Evolutionary conservation across 2,888 invertebrate species (phyloP), one percentile per base, ranked within the genome.

Genomic region (Mallateleia sp.): DNA sequence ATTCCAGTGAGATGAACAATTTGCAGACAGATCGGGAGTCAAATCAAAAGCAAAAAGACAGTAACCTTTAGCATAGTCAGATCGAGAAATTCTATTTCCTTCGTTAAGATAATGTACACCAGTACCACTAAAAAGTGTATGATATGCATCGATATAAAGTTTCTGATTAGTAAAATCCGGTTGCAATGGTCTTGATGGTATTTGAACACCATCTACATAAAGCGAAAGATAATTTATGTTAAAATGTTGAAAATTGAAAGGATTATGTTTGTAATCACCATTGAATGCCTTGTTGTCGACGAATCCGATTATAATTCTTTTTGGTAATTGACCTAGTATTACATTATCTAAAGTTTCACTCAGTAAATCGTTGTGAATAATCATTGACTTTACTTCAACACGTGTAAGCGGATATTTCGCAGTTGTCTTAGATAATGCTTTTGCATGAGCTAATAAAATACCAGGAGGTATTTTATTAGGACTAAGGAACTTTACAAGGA

Each of bases 271-370:
- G n/a, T 45, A 52, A 62, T 88, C 80, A 4, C 89, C 89, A 15
- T 90, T 91, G 58, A 80, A 90, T 11, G 87, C 75, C 74, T 67
- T 88, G 60, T 91, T 90, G 52, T 85, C 58, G 1, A 90, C 90
- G 62, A 93, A 91, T 4, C 91, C 91, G 15, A 94, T 38, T 22
- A 93, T 87, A n/a, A 93, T 77, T 56, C 91, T 81, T 77, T 91
- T 90, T 0, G 94, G 94, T n/a, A 93, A 60, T 69, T 90, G 90
- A 0, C 92, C 92, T 2, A 89, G 50, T 72, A 92, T 92, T 14
- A 94, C 38, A 69, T 94, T 93, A 60, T 94, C 93, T 54, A 93
- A 78, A 0, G 90, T 83, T 69, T 92, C 90, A 11, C 87, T 87
- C 42, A 88, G 88, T 20, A 90, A 87, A 0, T 89, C 89, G 0